These are phyloP conservation scores for Alectura lathami DNA, from an alignment of 2,113 vertebrate species.

Conservation along the genomic window DNA sequence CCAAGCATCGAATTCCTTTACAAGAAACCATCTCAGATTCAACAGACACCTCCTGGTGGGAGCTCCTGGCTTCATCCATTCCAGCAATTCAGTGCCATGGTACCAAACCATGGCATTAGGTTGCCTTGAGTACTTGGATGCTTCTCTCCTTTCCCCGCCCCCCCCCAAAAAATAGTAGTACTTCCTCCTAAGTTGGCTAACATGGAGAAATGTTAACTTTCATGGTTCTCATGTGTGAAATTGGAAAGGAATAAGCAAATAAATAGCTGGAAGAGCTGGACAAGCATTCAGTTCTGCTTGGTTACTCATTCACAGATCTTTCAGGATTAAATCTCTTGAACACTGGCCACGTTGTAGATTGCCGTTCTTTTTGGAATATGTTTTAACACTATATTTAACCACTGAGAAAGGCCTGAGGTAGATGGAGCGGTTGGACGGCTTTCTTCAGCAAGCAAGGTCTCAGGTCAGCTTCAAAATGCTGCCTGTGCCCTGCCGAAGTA, in stretches of 20 bases:
- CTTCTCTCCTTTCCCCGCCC: neutral
- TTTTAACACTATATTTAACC: neutral
- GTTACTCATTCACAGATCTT: slow-evolving; percentile 9
- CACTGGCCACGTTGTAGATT: neutral
- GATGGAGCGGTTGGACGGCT: neutral
- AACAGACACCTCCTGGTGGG: neutral
- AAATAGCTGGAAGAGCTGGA: neutral
- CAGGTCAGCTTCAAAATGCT: neutral
- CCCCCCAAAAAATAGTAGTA: neutral
- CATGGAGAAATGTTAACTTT: neutral
- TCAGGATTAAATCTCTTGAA: neutral
- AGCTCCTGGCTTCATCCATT: neutral
- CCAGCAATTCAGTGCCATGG: neutral
- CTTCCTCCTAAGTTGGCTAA: neutral
- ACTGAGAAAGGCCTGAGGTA: neutral
- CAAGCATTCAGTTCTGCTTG: neutral
- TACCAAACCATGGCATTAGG: neutral
- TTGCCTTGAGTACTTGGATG: neutral
- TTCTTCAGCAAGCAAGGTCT: neutral
- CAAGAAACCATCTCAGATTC: neutral
- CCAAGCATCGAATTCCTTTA: neutral
- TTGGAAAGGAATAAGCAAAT: neutral
- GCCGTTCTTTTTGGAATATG: neutral
- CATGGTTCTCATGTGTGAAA: neutral
- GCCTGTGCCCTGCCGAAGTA: neutral